These are phyloP conservation scores for Urocynchramus pylzowi DNA, from an alignment of 2,113 vertebrate genomes.

Conservation along the genomic window DNA sequence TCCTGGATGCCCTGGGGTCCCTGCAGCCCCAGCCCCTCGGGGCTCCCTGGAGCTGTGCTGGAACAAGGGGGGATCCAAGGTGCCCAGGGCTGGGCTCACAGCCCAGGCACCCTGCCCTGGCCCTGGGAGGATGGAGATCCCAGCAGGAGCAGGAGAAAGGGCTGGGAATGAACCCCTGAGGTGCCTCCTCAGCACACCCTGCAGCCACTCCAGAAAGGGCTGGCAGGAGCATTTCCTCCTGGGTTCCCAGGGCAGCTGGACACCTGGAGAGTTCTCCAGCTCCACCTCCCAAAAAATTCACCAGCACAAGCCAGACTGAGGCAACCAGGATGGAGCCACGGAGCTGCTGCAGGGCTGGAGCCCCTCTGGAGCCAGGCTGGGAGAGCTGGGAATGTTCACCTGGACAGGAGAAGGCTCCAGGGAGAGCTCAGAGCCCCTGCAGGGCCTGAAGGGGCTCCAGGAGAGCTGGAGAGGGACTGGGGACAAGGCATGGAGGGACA, in stretches of 20 bases:
- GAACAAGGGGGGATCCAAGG: not conserved
- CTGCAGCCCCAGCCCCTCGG: constrained; percentile 11
- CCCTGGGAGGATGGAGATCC: not conserved
- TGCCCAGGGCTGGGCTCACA: not conserved
- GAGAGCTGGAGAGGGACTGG: not conserved
- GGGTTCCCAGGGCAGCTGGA: not conserved
- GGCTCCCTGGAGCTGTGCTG: constrained; percentile 2
- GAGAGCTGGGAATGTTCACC: accelerated
- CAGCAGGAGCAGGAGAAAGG: not conserved
- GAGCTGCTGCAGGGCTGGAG: not conserved
- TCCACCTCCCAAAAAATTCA: not conserved
- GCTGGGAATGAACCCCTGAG: not conserved
- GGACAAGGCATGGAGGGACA: not conserved
- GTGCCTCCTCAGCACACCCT: not conserved
- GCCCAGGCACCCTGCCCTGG: not conserved
- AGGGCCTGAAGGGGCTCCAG: not conserved
- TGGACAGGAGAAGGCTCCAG: not conserved
- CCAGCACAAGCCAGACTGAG: not conserved
- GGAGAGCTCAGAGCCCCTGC: not conserved
- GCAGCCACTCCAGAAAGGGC: not conserved
- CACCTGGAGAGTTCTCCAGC: not conserved
- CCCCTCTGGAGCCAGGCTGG: not conserved
- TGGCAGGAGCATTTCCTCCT: not conserved
- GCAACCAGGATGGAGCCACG: not conserved
- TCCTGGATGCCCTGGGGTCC: constrained; percentile 14